These are phyloP conservation scores for Pterocles gutturalis DNA, from an alignment of 2,113 vertebrate species.

Conservation along the genomic window DNA sequence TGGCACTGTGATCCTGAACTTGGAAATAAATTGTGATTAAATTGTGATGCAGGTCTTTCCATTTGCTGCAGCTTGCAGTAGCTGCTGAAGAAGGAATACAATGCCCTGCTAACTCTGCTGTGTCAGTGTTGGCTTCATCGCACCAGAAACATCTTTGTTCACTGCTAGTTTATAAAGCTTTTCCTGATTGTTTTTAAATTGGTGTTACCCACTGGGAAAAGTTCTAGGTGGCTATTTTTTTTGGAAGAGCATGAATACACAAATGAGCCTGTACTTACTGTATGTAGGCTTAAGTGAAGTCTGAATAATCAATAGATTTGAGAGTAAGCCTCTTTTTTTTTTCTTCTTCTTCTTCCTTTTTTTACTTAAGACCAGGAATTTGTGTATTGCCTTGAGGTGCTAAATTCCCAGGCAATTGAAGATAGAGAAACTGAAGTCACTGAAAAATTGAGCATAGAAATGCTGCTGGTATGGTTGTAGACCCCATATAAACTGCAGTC, in stretches of 20 bases:
- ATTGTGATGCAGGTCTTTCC: slow-evolving; percentile 2
- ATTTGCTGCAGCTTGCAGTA: slow-evolving; percentile 26
- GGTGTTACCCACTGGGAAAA: not conserved
- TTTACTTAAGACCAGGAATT: not conserved
- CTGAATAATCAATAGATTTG: not conserved
- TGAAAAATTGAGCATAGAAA: not conserved
- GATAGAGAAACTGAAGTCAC: not conserved
- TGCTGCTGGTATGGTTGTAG: not conserved
- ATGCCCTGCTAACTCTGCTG: not conserved
- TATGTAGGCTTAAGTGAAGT: not conserved
- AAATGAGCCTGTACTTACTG: not conserved
- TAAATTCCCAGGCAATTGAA: not conserved
- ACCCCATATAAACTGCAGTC: not conserved
- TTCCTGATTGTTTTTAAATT: slow-evolving; percentile 46
- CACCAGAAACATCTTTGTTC: slow-evolving; percentile 47
- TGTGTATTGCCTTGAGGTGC: not conserved
- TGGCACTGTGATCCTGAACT: slow-evolving; percentile 8
- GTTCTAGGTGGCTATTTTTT: slow-evolving; percentile 11
- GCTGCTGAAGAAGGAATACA: slow-evolving; percentile 28
- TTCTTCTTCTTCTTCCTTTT: not conserved
- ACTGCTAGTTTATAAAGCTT: slow-evolving; percentile 9
- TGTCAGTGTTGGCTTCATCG: slow-evolving; percentile 20
- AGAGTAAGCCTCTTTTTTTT: not conserved
- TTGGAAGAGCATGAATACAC: not conserved
- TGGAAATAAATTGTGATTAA: not conserved